Percentiles rank a stretch among this genome's conserved stretches.
Conservation (phyloP, 2,113 vertebrate genomes). For the Corydoras maculifer region DNA sequence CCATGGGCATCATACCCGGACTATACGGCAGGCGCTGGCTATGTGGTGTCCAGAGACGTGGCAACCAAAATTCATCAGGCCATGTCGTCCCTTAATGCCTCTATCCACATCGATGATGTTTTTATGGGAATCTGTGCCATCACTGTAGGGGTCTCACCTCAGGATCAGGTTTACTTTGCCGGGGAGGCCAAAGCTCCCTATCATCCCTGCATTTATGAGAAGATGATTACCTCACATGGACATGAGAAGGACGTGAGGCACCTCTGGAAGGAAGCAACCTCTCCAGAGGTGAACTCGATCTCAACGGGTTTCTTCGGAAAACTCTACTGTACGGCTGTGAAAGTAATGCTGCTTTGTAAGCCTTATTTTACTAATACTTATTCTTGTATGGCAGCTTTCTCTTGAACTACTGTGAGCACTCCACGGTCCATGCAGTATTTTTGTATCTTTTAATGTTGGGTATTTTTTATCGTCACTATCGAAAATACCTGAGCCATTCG, state of each 20-base stretch:
- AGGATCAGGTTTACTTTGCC: constrained; percentile 80
- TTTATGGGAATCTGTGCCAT: constrained; percentile 95
- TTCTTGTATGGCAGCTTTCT: constrained; percentile 80
- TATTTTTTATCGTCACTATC: constrained; percentile 9
- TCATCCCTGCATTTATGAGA: constrained; percentile 87
- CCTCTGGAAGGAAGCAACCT: constrained; percentile 76
- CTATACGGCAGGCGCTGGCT: constrained; percentile 86
- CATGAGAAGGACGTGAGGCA: constrained; percentile 70
- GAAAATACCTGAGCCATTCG: constrained; percentile 4
- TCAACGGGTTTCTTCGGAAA: constrained; percentile 66
- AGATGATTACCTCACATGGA: constrained; percentile 92
- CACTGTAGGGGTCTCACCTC: constrained; percentile 76
- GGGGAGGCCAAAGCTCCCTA: constrained; percentile 82
- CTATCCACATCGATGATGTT: constrained; percentile 89
- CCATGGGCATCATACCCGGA: constrained; percentile 86
- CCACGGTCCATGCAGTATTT: constrained; percentile 26
- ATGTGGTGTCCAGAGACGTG: constrained; percentile 81
- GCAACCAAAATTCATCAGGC: constrained; percentile 81
- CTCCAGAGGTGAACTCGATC: constrained; percentile 56
- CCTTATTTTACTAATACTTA: constrained; percentile 67
- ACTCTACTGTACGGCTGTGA: constrained; percentile 77
- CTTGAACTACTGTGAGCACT: constrained; percentile 50
- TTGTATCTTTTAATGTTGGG: constrained; percentile 17
- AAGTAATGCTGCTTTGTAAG: constrained; percentile 76
- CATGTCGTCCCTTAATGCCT: constrained; percentile 75